Evolutionary conservation across 2,797 vertebrate genomes (phyloP).

Genomic region (Poecilia wingei): DNA sequence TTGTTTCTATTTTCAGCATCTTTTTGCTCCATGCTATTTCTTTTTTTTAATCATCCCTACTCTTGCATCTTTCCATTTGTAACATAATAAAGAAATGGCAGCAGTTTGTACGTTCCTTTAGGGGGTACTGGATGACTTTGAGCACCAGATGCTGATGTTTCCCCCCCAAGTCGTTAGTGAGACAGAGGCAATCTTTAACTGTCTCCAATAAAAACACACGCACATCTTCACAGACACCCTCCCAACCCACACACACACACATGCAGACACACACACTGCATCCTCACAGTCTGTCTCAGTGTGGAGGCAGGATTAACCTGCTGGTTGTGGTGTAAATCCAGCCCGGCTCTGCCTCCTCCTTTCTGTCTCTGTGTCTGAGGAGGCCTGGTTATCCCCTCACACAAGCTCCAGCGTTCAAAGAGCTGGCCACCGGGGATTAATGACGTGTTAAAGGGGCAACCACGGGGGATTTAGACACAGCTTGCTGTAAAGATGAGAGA

Average conservation of each 20-base stretch:
- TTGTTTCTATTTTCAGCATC: slow-evolving; percentile 59
- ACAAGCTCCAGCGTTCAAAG: slow-evolving; percentile 69
- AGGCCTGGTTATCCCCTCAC: slow-evolving; percentile 74
- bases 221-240: slow-evolving; percentile 11
- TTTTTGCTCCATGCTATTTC: slow-evolving; percentile 51
- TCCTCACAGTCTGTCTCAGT: slow-evolving; percentile 47
- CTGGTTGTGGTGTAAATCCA: slow-evolving; percentile 68
- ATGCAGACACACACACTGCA: slow-evolving; percentile 14
- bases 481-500: slow-evolving; percentile 71
- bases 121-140: slow-evolving; percentile 73
- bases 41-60: slow-evolving; percentile 51
- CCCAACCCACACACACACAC: slow-evolving; percentile 10
- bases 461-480: slow-evolving; percentile 67
- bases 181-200: slow-evolving; percentile 73
- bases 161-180: slow-evolving; percentile 66
- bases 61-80: slow-evolving; percentile 66
- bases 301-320: slow-evolving; percentile 75
- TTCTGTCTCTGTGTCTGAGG: slow-evolving; percentile 64
- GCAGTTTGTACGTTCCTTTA: slow-evolving; percentile 68
- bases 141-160: slow-evolving; percentile 78
- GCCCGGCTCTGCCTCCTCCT: slow-evolving; percentile 49
- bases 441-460: slow-evolving; percentile 74
- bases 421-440: slow-evolving; percentile 68
- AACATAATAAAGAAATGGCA: slow-evolving; percentile 75
- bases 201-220: slow-evolving; percentile 65